Evolutionary conservation across 2,888 invertebrate species (phyloP).

Genomic region (Leistus spinibarbis): DNA sequence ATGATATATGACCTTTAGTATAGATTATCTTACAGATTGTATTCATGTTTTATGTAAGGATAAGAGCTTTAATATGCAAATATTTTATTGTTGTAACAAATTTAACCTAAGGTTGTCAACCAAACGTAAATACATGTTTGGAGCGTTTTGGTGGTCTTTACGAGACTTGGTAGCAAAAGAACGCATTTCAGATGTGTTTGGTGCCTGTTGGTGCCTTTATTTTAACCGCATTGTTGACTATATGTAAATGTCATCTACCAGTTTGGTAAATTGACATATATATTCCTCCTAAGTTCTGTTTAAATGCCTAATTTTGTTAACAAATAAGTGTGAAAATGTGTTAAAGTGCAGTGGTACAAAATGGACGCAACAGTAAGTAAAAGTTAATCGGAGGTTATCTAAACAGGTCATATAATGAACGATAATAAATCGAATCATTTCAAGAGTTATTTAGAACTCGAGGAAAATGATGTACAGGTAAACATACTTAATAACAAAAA

Average conservation of each 20-base stretch:
- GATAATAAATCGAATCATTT: slow-evolving; percentile 56
- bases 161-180: too few species aligned
- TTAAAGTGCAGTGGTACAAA: slow-evolving; percentile 6
- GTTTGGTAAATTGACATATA: slow-evolving; percentile 15
- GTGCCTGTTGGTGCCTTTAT: neutral
- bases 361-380: neutral
- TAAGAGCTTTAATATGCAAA: too few species aligned
- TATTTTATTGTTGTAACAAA: too few species aligned
- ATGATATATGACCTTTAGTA: neutral
- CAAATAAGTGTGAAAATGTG: slow-evolving; percentile 18
- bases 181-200: too few species aligned
- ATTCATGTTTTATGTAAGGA: too few species aligned
- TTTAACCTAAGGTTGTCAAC: too few species aligned
- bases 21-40: neutral
- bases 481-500: slow-evolving; percentile 30
- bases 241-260: slow-evolving; percentile 24
- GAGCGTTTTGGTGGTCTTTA: too few species aligned
- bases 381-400: slow-evolving; percentile 27
- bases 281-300: slow-evolving; percentile 3
- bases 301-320: neutral
- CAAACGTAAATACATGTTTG: too few species aligned
- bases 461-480: slow-evolving; percentile 58
- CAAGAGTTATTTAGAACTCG: slow-evolving; percentile 57
- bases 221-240: neutral
- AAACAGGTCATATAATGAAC: slow-evolving; percentile 49